Percentiles rank a stretch among this genome's conserved stretches.
Conservation (phyloP, 1,140 invertebrate species). For the Linepithema humile region DNA sequence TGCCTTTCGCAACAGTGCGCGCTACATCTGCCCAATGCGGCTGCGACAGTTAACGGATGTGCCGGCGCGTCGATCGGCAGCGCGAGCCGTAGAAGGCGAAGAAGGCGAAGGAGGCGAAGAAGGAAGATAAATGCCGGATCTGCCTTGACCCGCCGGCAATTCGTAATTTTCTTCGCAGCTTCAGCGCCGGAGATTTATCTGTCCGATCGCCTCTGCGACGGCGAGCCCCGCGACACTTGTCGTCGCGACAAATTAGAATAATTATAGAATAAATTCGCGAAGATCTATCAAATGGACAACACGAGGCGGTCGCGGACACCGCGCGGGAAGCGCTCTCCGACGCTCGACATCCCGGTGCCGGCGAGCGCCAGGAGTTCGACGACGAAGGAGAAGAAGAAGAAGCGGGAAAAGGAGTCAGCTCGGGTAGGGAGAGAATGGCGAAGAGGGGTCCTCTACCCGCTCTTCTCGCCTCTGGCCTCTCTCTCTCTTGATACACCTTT, state of each 20-base stretch:
- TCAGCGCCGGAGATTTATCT: background rate
- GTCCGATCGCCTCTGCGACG: background rate
- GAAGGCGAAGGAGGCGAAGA: slow-evolving; percentile 9
- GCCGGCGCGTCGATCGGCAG: slow-evolving; percentile 10
- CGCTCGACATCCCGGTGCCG: slow-evolving; percentile 3
- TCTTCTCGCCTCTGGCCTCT: slow-evolving; percentile 64
- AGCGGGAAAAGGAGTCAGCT: slow-evolving; percentile 58
- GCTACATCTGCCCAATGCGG: slow-evolving; percentile 29
- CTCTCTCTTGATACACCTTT: slow-evolving; percentile 81
- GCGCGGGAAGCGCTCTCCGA: background rate
- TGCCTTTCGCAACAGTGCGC: slow-evolving; percentile 14
- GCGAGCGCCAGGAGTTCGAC: background rate
- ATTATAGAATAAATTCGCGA: background rate
- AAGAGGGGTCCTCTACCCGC: slow-evolving; percentile 67
- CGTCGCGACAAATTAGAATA: background rate
- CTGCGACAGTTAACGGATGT: slow-evolving; percentile 44
- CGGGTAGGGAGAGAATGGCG: slow-evolving; percentile 65
- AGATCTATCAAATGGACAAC: background rate
- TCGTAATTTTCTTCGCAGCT: background rate
- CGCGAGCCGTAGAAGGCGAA: slow-evolving; percentile 25
- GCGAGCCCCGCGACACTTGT: background rate
- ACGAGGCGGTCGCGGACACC: slow-evolving; percentile 30
- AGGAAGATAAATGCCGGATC: background rate
- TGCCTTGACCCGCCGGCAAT: background rate
- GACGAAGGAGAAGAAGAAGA: slow-evolving; percentile 26